Base-by-base conservation (phyloP, 2,888 invertebrate species). In the Protophormia terraenovae region DNA sequence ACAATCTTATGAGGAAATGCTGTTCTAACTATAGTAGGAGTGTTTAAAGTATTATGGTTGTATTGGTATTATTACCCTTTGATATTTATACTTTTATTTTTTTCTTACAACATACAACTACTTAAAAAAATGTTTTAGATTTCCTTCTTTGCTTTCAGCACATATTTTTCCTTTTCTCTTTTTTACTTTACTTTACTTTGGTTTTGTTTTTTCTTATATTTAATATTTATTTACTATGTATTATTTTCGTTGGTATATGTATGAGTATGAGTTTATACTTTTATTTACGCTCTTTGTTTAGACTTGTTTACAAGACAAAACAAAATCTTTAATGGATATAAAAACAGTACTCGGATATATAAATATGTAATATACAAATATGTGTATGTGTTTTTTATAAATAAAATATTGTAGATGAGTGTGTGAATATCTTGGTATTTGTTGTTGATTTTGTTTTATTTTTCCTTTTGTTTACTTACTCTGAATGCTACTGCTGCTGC, bases 261-360 rank as follows among this genome's bases (percentile, higher is more conserved):
- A 64, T 24, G 16, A 47, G 3, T 19, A 64, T 53, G 38, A 38
- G 24, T 62, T 58, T 22, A 62, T 73, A 7, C 10, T 64, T 41
- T 76, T 66, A 16, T 12, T 69, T 69, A 45, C 27, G 32, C 58
- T 58, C 14, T 67, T 69, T 78, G 16, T 69, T 69, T 35, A 38
- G 38, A 60, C 10, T 58, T 77, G 32, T 67, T 64, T 58, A 77
- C 47, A 32, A 45, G 38, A 45, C 45, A 67, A n/a, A n/a, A 62
- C 22, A 29, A 67, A 66, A 45, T 32, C 12, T 32, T 14, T n/a
- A 47, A 47, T n/a, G 32, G 24, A 38, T 55, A 22, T 50, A 12
- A 19, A 45, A 45, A 16, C 32, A 32, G 3, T 47, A 47, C 47
- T 47, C 47, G 6, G 5, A 14, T 47, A 47, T 16, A 47, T n/a